phyloP scores from a whole-genome alignment of 2,888 invertebrate genomes.

The Melikaiella ostensackeni region DNA sequence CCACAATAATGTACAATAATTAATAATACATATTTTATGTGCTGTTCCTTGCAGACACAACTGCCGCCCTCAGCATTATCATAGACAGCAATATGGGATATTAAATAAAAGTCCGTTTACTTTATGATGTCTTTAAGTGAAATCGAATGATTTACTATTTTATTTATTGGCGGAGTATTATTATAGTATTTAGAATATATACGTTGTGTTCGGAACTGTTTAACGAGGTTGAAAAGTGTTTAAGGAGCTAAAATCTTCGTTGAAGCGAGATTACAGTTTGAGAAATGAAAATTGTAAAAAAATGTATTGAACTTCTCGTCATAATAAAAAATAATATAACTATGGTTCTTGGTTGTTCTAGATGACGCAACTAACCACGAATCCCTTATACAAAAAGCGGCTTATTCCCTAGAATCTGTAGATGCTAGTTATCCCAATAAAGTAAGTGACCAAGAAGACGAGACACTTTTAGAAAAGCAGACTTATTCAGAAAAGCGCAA shows the following conservation, averaged over 20 bases:
- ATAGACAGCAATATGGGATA: constrained; percentile 71
- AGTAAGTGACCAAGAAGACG: constrained; percentile 60
- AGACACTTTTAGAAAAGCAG: constrained; percentile 71
- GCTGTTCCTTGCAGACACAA: constrained; percentile 69
- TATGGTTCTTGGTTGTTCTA: constrained; percentile 74
- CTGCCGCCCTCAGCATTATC: constrained; percentile 71
- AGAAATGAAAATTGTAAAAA: neutral
- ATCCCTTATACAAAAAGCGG: constrained; percentile 74
- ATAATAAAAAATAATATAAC: constrained; percentile 60
- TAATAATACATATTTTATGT: constrained; percentile 50
- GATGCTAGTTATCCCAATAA: constrained; percentile 75
- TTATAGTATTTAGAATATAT: constrained; percentile 49
- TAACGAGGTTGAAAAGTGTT: neutral
- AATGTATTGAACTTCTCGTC: constrained; percentile 45
- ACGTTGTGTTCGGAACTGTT: constrained; percentile 43
- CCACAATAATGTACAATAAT: constrained; percentile 36
- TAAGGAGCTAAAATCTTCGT: neutral
- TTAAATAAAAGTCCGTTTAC: constrained; percentile 59
- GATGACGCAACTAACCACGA: constrained; percentile 75
- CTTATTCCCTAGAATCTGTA: constrained; percentile 74
- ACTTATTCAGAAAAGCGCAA: constrained; percentile 74
- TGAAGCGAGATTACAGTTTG: neutral
- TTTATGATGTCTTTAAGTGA: constrained; percentile 50
- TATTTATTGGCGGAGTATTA: neutral
- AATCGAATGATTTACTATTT: constrained; percentile 3